These are phyloP conservation scores for Drosophila eohydei DNA, from an alignment of 2,888 invertebrate species.

Conservation along the genomic window DNA sequence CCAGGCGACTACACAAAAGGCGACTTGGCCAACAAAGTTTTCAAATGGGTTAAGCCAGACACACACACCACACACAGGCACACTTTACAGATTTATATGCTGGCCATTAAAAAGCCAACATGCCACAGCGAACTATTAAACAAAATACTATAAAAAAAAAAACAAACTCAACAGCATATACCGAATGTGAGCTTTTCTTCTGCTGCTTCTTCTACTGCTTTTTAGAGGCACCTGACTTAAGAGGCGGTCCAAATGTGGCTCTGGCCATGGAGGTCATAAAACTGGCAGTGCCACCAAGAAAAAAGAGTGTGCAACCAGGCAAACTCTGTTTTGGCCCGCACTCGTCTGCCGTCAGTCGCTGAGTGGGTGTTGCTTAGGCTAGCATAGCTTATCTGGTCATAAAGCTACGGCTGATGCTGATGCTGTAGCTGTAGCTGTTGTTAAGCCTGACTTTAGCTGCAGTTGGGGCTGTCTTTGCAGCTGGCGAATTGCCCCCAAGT, in stretches of 20 bases:
- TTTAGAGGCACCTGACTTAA: slow-evolving; percentile 67
- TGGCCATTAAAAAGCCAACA: slow-evolving; percentile 69
- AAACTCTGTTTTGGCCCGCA: slow-evolving; percentile 15
- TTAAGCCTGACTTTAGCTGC: neutral
- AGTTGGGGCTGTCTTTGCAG: slow-evolving; percentile 15
- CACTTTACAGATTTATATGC: slow-evolving; percentile 54
- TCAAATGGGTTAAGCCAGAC: slow-evolving; percentile 37
- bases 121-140: slow-evolving; percentile 54
- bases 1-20: slow-evolving; percentile 29
- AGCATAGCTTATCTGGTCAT: slow-evolving; percentile 55
- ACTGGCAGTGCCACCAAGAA: slow-evolving; percentile 73
- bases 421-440: slow-evolving; percentile 1
- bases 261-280: slow-evolving; percentile 73
- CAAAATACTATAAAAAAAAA: slow-evolving; percentile 44
- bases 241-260: slow-evolving; percentile 63
- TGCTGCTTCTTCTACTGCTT: slow-evolving; percentile 55
- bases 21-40: slow-evolving; percentile 51
- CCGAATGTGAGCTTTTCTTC: slow-evolving; percentile 72
- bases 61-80: slow-evolving; percentile 13
- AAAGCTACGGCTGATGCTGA: slow-evolving; percentile 14
- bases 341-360: slow-evolving; percentile 24
- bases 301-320: slow-evolving; percentile 37
- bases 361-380: slow-evolving; percentile 69
- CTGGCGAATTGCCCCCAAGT: slow-evolving; percentile 36
- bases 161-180: slow-evolving; percentile 27